Conservation (phyloP, 2,113 vertebrate species). For the Trochalopteron elliotii region DNA sequence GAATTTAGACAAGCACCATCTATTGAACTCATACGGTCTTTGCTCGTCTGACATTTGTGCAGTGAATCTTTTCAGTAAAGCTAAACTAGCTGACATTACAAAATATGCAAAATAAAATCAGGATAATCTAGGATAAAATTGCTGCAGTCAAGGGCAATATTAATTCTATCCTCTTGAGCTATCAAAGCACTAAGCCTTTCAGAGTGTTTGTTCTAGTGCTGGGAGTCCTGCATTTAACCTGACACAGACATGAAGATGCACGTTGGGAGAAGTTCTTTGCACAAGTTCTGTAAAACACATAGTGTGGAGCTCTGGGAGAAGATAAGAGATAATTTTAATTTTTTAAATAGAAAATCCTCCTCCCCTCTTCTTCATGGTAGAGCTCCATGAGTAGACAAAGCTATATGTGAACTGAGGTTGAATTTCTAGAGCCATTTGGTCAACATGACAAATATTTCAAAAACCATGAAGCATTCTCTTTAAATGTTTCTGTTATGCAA, state of each 20-base stretch:
- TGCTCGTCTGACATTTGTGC: not conserved
- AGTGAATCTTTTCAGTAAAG: not conserved
- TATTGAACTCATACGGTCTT: not conserved
- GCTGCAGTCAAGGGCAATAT: not conserved
- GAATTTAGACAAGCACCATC: not conserved
- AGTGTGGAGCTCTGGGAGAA: not conserved
- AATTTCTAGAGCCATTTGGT: not conserved
- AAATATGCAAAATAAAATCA: not conserved
- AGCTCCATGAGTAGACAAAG: not conserved
- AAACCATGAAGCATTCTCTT: not conserved
- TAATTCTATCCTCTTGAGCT: not conserved
- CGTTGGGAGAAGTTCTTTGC: not conserved
- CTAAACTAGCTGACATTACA: not conserved
- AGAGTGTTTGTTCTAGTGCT: rapidly evolving
- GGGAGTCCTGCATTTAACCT: not conserved
- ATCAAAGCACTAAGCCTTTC: not conserved
- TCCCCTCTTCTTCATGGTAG: rapidly evolving
- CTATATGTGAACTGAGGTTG: not conserved
- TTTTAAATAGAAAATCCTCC: not conserved
- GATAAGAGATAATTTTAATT: not conserved
- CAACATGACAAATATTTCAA: not conserved
- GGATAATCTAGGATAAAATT: not conserved
- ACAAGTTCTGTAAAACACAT: not conserved
- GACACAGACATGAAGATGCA: not conserved
- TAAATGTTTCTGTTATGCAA: not conserved